These are phyloP conservation scores for Ecliptopera silaceata DNA, from an alignment of 2,888 invertebrate species.

Conservation along the genomic window DNA sequence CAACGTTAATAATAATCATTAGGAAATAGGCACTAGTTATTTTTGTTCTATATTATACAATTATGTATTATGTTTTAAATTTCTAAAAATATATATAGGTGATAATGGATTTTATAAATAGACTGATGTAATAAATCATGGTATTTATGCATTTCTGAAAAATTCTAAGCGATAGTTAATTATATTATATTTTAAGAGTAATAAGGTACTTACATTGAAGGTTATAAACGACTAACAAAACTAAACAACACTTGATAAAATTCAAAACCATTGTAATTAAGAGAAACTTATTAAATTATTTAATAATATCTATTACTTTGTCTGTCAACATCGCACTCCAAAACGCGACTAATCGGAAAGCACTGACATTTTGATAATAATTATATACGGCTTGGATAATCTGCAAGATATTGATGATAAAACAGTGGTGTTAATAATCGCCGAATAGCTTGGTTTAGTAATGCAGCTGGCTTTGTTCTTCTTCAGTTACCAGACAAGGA, in stretches of 20 bases:
- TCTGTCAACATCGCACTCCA: constrained; percentile 22
- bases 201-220: constrained; percentile 14
- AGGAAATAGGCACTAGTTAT: too few species aligned
- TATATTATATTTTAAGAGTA: too few species aligned
- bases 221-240: constrained; percentile 14
- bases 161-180: too few species aligned
- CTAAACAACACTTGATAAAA: constrained; percentile 11
- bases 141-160: too few species aligned
- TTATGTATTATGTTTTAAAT: too few species aligned
- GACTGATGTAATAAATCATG: too few species aligned
- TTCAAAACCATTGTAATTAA: constrained; percentile 11
- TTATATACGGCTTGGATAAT: constrained; percentile 43
- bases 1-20: too few species aligned
- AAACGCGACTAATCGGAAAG: constrained; percentile 35
- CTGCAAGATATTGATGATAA: constrained; percentile 34
- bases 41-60: too few species aligned
- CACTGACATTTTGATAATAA: constrained; percentile 39
- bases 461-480: background rate
- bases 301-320: constrained; percentile 8
- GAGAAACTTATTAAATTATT: background rate
- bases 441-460: background rate
- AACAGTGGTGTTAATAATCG: background rate
- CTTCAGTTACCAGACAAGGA: background rate
- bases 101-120: too few species aligned
- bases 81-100: too few species aligned